phyloP scores from a whole-genome alignment of 2,888 invertebrate species.

The Drosophila siamana region DNA sequence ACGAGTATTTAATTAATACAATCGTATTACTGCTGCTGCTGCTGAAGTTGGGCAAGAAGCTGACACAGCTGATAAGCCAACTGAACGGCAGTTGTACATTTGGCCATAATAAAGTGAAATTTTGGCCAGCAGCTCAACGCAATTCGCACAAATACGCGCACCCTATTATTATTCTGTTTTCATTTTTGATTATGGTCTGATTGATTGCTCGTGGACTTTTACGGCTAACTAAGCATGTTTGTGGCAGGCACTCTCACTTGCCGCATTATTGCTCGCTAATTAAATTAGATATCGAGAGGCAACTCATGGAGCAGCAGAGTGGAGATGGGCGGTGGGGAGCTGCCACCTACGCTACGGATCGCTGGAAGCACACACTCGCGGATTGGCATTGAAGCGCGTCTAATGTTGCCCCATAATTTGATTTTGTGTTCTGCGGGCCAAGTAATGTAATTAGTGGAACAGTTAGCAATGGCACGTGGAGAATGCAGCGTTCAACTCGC shows the following conservation, averaged over 20 bases:
- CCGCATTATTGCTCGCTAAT: conserved; percentile 53
- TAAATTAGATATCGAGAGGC: conserved; percentile 40
- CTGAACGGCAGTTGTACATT: conserved; percentile 13
- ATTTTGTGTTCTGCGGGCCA: conserved; percentile 51
- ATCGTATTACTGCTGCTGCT: conserved; percentile 5
- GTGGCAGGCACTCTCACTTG: conserved; percentile 44
- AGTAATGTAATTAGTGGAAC: conserved; percentile 62
- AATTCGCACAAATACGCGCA: conserved; percentile 10
- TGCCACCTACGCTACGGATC: conserved; percentile 47
- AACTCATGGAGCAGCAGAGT: not conserved
- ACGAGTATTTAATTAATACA: conserved; percentile 47
- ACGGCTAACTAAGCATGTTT: conserved; percentile 11
- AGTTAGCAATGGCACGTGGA: conserved; percentile 42
- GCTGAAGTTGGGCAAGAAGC: conserved; percentile 4
- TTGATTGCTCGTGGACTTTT: conserved; percentile 49
- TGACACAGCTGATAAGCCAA: conserved; percentile 34
- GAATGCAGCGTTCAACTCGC: conserved; percentile 25
- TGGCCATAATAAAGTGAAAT: conserved; percentile 46
- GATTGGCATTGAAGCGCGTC: conserved; percentile 74
- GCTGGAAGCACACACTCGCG: conserved; percentile 50
- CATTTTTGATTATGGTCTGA: conserved; percentile 48
- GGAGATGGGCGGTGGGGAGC: too few species aligned
- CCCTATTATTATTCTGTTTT: conserved; percentile 26
- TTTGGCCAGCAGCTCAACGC: conserved; percentile 28
- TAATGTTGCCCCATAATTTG: conserved; percentile 67